These are phyloP conservation scores for Rhea pennata DNA, from an alignment of 2,113 vertebrate genomes.

Conservation along the genomic window DNA sequence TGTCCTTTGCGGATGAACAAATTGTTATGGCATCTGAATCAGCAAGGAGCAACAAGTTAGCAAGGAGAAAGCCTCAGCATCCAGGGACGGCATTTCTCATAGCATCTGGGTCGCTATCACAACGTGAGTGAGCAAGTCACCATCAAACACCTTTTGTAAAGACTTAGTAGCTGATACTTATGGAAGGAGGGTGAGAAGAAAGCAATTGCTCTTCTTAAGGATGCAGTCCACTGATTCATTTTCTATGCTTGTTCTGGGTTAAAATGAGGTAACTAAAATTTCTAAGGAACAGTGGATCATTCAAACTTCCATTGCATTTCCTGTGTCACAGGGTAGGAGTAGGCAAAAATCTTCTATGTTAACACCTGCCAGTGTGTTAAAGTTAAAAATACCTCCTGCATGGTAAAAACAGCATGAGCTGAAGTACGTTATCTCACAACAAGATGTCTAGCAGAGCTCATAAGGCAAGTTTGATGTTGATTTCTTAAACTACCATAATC, in stretches of 20 bases:
- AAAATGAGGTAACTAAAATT: neutral
- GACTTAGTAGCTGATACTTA: neutral
- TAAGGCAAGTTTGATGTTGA: too few relatives aligned
- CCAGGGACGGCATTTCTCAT: accelerated
- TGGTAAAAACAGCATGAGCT: too few relatives aligned
- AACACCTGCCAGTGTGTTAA: neutral
- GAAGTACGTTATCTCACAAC: too few relatives aligned
- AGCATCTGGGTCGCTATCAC: neutral
- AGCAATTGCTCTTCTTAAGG: neutral
- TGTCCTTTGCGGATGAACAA: accelerated
- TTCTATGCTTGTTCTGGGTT: neutral
- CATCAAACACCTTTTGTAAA: neutral
- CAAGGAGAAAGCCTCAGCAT: neutral
- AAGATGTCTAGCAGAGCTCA: too few relatives aligned
- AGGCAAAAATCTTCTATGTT: neutral
- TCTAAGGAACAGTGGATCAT: neutral
- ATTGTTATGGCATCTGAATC: accelerated
- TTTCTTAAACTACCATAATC: too few relatives aligned
- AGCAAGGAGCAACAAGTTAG: neutral
- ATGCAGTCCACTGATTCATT: accelerated
- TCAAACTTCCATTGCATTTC: neutral
- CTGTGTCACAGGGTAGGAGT: neutral
- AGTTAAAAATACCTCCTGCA: neutral
- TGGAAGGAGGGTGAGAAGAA: neutral
- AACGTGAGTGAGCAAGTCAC: neutral